phyloP scores from a whole-genome alignment of 2,113 vertebrate species.

The Lutjanus erythropterus region DNA sequence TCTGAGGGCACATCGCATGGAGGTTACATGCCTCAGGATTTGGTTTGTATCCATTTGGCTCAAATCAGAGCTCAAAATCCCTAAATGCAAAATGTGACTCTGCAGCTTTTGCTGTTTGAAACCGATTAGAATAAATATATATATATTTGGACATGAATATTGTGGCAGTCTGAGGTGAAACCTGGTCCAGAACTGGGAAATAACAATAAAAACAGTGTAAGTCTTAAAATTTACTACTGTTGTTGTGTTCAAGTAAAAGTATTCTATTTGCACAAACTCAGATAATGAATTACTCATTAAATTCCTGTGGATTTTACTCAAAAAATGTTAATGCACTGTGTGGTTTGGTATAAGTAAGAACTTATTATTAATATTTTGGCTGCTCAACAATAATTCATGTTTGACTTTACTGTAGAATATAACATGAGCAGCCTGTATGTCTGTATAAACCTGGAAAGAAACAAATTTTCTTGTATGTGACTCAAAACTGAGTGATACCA shows the following conservation, averaged over 20 bases:
- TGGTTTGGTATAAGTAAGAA: slow-evolving; percentile 17
- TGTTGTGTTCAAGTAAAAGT: not conserved
- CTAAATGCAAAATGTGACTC: slow-evolving; percentile 49
- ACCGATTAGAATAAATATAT: slow-evolving; percentile 23
- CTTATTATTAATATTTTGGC: slow-evolving; percentile 5
- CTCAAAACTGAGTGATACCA: not conserved
- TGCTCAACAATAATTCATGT: not conserved
- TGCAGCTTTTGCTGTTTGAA: slow-evolving; percentile 44
- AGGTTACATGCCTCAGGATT: slow-evolving; percentile 59
- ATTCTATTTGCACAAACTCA: not conserved
- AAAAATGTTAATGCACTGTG: not conserved
- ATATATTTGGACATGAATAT: not conserved
- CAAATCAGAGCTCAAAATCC: slow-evolving; percentile 56
- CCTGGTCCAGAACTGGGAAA: not conserved
- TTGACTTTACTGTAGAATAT: not conserved
- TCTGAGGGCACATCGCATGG: slow-evolving; percentile 32
- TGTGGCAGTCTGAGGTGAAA: slow-evolving; percentile 11
- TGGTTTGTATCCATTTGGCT: slow-evolving; percentile 59
- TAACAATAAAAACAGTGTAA: not conserved
- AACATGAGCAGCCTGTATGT: not conserved
- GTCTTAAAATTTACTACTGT: not conserved
- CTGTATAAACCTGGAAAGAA: not conserved
- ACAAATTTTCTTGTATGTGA: not conserved
- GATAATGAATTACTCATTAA: slow-evolving; percentile 27
- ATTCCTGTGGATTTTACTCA: not conserved